phyloP scores from a whole-genome alignment of 1,140 invertebrate species.

The Drosophila biarmipes region DNA sequence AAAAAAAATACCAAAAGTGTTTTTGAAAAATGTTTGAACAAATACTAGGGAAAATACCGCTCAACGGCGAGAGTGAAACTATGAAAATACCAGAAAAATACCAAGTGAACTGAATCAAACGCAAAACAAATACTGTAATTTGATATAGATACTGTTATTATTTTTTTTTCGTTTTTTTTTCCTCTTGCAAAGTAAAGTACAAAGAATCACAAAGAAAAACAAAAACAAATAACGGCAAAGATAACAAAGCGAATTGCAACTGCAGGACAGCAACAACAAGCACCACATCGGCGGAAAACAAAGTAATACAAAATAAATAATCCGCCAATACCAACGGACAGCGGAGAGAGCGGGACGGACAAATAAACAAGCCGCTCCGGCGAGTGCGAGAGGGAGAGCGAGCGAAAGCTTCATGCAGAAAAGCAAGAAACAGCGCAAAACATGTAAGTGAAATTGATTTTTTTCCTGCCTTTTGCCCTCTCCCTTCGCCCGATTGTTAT shows the following conservation, averaged over 20 bases:
- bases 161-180: constrained; percentile 5
- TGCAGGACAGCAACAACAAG: constrained; percentile 29
- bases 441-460: constrained; percentile 81
- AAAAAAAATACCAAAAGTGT: background rate
- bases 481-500: constrained; percentile 27
- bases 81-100: constrained; percentile 4
- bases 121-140: constrained; percentile 2
- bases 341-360: constrained; percentile 20
- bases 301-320: constrained; percentile 54
- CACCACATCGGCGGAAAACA: constrained; percentile 23
- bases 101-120: constrained; percentile 5
- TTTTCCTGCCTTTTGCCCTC: constrained; percentile 11
- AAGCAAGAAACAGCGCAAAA: constrained; percentile 70
- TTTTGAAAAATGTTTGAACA: constrained; percentile 14
- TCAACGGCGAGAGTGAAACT: background rate
- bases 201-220: constrained; percentile 34
- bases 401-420: constrained; percentile 68
- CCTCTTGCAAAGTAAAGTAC: constrained; percentile 34
- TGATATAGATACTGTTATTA: background rate
- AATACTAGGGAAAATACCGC: constrained; percentile 2
- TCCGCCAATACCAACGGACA: constrained; percentile 26
- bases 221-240: constrained; percentile 11
- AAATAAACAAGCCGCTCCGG: constrained; percentile 26
- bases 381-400: constrained; percentile 10
- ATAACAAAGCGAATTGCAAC: constrained; percentile 44